Percentiles rank a stretch among this genome's conserved stretches.
phyloP scores from a whole-genome alignment of 1,140 invertebrate species.

The Trissolcus basalis region DNA sequence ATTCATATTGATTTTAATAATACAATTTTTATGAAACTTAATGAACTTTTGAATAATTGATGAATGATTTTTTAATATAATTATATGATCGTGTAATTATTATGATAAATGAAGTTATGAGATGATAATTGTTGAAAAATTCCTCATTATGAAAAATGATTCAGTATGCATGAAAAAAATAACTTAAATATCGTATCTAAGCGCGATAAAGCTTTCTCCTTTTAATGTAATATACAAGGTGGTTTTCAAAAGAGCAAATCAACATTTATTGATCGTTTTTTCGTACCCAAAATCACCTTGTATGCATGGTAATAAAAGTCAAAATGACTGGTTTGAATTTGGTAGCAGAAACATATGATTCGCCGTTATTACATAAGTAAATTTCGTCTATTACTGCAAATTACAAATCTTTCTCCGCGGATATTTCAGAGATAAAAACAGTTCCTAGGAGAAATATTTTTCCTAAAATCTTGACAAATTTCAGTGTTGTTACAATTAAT shows the following conservation, averaged over 20 bases:
- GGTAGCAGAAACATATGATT: slow-evolving; percentile 2
- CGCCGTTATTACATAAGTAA: slow-evolving; percentile 8
- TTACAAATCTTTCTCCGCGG: not conserved
- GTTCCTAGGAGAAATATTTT: slow-evolving; percentile 18
- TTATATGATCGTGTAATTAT: too few relatives aligned
- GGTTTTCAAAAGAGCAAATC: slow-evolving; percentile 2
- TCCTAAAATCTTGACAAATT: slow-evolving; percentile 17
- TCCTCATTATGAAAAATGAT: too few relatives aligned
- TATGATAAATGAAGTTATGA: too few relatives aligned
- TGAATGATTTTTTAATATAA: too few relatives aligned
- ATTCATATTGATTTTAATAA: too few relatives aligned
- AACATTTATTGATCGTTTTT: slow-evolving; percentile 10
- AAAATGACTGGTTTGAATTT: slow-evolving; percentile 14
- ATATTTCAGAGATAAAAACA: slow-evolving; percentile 19
- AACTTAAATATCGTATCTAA: slow-evolving; percentile 6
- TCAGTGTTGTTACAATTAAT: slow-evolving; percentile 11
- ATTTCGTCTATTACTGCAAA: slow-evolving; percentile 18
- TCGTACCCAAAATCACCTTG: not conserved
- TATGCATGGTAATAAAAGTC: slow-evolving; percentile 24
- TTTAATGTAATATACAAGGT: slow-evolving; percentile 10
- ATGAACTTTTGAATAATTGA: too few relatives aligned
- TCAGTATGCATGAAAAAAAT: too few relatives aligned
- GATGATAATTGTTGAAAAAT: too few relatives aligned
- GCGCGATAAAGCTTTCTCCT: not conserved
- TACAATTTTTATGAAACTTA: too few relatives aligned